Evolutionary conservation across 2,113 vertebrate species (phyloP).

Genomic region (Oenanthe oenanthe): DNA sequence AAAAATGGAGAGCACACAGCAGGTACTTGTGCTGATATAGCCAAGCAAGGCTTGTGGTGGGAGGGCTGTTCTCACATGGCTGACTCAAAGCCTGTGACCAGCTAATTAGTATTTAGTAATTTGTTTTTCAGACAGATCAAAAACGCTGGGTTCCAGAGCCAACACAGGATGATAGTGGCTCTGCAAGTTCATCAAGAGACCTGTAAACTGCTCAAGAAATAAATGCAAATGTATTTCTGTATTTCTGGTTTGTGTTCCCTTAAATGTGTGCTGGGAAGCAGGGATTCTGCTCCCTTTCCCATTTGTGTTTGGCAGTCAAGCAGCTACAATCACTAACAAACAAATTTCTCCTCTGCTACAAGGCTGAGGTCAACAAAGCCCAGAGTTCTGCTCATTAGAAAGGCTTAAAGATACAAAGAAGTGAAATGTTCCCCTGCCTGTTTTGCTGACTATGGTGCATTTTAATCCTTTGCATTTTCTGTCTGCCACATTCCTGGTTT

Average conservation of each 20-base stretch:
- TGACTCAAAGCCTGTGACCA: background rate
- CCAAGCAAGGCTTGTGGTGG: background rate
- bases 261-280: background rate
- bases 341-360: background rate
- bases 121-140: background rate
- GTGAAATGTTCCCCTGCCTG: background rate
- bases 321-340: background rate
- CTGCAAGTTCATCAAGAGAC: background rate
- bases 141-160: background rate
- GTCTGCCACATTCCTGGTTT: background rate
- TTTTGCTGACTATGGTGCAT: background rate
- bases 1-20: background rate
- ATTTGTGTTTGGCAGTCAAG: background rate
- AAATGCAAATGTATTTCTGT: background rate
- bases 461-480: background rate
- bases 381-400: background rate
- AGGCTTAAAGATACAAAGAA: background rate
- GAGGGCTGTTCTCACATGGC: background rate
- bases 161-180: background rate
- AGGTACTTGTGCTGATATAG: background rate
- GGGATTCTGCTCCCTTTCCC: background rate
- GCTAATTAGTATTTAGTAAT: background rate
- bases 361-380: background rate
- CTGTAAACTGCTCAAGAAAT: background rate
- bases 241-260: background rate